phyloP scores from a whole-genome alignment of 2,888 invertebrate species.

The Heliconius ethilla region DNA sequence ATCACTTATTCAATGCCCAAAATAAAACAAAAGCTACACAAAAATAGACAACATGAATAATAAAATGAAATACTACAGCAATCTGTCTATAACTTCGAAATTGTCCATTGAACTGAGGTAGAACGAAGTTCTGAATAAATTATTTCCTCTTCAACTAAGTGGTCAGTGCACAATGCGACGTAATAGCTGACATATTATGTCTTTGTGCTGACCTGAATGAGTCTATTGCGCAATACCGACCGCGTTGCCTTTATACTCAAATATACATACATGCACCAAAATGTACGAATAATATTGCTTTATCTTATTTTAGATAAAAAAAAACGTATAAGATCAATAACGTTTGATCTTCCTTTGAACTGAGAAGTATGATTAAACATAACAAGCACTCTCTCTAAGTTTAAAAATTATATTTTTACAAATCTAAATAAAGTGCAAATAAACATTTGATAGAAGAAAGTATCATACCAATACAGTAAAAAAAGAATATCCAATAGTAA shows the following conservation, averaged over 20 bases:
- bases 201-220: constrained; percentile 64
- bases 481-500: constrained; percentile 7
- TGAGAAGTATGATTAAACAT: constrained; percentile 55
- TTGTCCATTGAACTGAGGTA: constrained; percentile 52
- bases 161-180: constrained; percentile 70
- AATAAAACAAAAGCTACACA: background rate
- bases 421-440: background rate
- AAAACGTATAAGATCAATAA: background rate
- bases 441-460: background rate
- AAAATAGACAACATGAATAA: constrained; percentile 13
- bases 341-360: constrained; percentile 56
- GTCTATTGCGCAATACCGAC: constrained; percentile 54
- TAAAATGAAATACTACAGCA: constrained; percentile 38
- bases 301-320: background rate
- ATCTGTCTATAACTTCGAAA: constrained; percentile 42
- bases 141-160: constrained; percentile 75
- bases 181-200: constrained; percentile 71
- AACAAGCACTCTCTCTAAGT: constrained; percentile 52
- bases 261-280: background rate
- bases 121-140: constrained; percentile 69
- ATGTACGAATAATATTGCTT: constrained; percentile 8
- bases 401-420: background rate
- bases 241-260: constrained; percentile 52
- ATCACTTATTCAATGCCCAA: background rate
- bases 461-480: background rate